Conservation (phyloP, 1,140 invertebrate genomes). For the Neomicropteryx cornuta region DNA sequence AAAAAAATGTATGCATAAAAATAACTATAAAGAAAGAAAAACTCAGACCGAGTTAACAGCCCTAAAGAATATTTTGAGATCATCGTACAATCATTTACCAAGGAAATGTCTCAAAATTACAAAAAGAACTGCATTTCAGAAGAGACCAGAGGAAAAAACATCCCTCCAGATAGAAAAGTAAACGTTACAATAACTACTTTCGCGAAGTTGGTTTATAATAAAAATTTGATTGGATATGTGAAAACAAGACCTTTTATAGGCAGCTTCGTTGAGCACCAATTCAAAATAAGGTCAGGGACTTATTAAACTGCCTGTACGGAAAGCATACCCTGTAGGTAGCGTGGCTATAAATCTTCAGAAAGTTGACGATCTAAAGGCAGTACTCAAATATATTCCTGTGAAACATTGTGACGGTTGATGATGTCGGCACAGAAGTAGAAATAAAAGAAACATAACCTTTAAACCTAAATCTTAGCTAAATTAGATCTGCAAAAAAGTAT, state of each 20-base stretch:
- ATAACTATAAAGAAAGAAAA: too few species aligned
- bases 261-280: background rate
- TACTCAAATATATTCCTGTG: too few species aligned
- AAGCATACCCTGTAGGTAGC: background rate
- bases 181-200: background rate
- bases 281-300: background rate
- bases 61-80: background rate
- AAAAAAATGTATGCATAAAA: too few species aligned
- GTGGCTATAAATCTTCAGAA: background rate
- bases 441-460: too few species aligned
- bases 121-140: background rate
- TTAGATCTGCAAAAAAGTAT: too few species aligned
- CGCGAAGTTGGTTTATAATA: background rate
- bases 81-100: background rate
- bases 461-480: too few species aligned
- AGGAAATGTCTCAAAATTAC: background rate
- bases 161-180: background rate
- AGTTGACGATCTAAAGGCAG: too few species aligned
- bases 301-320: background rate
- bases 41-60: background rate
- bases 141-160: background rate
- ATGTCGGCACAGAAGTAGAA: too few species aligned
- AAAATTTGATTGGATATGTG: background rate
- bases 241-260: slow-evolving; percentile 1
- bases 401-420: too few species aligned